Conservation (phyloP, 1,140 invertebrate genomes). For the Probaryconus sp. region DNA sequence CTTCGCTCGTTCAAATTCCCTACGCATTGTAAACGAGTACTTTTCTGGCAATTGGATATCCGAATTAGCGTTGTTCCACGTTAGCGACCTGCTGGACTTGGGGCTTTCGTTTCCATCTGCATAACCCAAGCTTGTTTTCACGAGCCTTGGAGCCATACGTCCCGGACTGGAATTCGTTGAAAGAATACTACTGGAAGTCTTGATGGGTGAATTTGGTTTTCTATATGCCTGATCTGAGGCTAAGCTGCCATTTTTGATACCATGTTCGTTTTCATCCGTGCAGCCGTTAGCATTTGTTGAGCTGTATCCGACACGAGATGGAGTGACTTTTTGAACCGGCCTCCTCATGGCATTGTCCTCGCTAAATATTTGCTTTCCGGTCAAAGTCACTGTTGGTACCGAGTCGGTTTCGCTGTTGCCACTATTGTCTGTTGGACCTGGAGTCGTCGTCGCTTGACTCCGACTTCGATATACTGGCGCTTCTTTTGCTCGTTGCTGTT, state of each 20-base stretch:
- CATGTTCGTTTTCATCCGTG: slow-evolving; percentile 68
- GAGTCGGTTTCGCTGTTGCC: slow-evolving; percentile 69
- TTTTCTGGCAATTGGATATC: slow-evolving; percentile 83
- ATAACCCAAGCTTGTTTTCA: slow-evolving; percentile 80
- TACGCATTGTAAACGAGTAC: slow-evolving; percentile 93
- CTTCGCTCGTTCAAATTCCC: slow-evolving; percentile 92
- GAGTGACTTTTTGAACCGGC: slow-evolving; percentile 81
- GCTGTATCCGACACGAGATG: slow-evolving; percentile 76
- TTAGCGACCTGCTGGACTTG: slow-evolving; percentile 78
- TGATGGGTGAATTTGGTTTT: slow-evolving; percentile 85
- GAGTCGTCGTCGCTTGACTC: slow-evolving; percentile 70
- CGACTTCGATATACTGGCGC: slow-evolving; percentile 84
- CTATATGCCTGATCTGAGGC: slow-evolving; percentile 79
- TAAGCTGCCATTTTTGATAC: slow-evolving; percentile 67
- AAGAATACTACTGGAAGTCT: slow-evolving; percentile 77
- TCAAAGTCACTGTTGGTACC: slow-evolving; percentile 35
- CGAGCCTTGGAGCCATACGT: slow-evolving; percentile 77
- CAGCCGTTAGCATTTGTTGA: slow-evolving; percentile 76
- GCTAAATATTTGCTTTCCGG: slow-evolving; percentile 69
- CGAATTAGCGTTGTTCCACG: slow-evolving; percentile 81
- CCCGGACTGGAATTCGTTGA: slow-evolving; percentile 69
- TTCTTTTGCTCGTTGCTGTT: slow-evolving; percentile 88
- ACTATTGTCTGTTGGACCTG: slow-evolving; percentile 65
- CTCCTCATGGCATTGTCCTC: slow-evolving; percentile 76
- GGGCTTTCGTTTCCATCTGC: slow-evolving; percentile 78